Evolutionary conservation across 2,113 vertebrate species (phyloP).

Genomic region (Hoplias malabaricus): DNA sequence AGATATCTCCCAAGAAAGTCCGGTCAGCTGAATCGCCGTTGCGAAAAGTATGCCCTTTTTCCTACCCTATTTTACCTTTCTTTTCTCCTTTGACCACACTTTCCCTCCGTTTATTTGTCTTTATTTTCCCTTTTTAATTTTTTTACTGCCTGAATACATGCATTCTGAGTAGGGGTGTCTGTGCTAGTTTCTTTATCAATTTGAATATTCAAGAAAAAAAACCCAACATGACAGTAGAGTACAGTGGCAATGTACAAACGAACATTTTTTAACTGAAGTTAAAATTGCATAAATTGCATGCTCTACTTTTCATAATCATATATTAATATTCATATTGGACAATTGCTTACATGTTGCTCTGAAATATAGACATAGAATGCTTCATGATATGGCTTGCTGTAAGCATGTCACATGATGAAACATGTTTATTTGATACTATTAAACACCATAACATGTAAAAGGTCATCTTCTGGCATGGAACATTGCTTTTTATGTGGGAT

Average conservation of each 20-base stretch:
- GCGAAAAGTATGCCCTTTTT: slow-evolving; percentile 78
- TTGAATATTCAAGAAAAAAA: slow-evolving; percentile 44
- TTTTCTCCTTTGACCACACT: slow-evolving; percentile 50
- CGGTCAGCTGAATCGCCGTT: slow-evolving; percentile 77
- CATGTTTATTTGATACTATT: slow-evolving; percentile 7
- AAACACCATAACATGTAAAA: slow-evolving; percentile 28
- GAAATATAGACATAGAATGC: slow-evolving; percentile 19
- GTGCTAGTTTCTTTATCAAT: slow-evolving; percentile 51
- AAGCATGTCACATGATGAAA: slow-evolving; percentile 43
- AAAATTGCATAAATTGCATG: slow-evolving; percentile 46
- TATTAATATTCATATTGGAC: background rate
- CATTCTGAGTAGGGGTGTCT: slow-evolving; percentile 61
- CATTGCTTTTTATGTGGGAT: slow-evolving; percentile 15
- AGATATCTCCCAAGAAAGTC: slow-evolving; percentile 84
- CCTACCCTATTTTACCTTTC: slow-evolving; percentile 60
- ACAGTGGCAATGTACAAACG: background rate
- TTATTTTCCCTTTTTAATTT: slow-evolving; percentile 42
- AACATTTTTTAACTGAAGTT: background rate
- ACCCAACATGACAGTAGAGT: background rate
- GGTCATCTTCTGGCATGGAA: slow-evolving; percentile 46
- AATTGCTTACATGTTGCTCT: slow-evolving; percentile 21
- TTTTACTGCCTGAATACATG: slow-evolving; percentile 60
- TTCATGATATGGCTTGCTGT: slow-evolving; percentile 27
- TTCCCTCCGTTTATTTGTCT: slow-evolving; percentile 39
- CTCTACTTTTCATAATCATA: slow-evolving; percentile 2